phyloP scores from a whole-genome alignment of 2,888 invertebrate genomes.

The Aspidiotus destructor region DNA sequence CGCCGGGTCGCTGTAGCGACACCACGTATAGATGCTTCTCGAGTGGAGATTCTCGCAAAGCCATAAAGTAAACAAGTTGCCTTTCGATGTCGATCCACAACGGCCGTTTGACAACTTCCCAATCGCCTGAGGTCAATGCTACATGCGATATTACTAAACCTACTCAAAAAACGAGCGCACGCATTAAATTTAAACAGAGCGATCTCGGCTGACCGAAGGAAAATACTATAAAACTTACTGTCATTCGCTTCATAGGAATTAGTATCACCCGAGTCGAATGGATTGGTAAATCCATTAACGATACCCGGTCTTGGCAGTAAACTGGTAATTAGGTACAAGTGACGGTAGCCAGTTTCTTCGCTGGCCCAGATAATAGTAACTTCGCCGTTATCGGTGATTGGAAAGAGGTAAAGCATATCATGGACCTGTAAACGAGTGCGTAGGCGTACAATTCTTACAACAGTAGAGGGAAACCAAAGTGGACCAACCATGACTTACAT shows the following conservation, averaged over 20 bases:
- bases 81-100: conserved; percentile 76
- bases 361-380: conserved; percentile 81
- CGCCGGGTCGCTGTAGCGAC: conserved; percentile 59
- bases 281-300: conserved; percentile 28
- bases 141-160: conserved; percentile 48
- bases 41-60: conserved; percentile 77
- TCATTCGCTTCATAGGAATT: conserved; percentile 27
- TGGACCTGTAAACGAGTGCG: conserved; percentile 48
- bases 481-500: conserved; percentile 48
- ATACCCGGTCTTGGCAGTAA: conserved; percentile 41
- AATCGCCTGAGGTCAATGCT: conserved; percentile 78
- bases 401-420: conserved; percentile 76
- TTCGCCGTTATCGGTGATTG: conserved; percentile 42
- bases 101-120: conserved; percentile 78
- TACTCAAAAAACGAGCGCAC: not conserved
- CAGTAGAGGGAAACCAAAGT: too few relatives aligned
- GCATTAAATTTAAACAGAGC: not conserved
- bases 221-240: conserved; percentile 12
- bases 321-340: conserved; percentile 71
- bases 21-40: conserved; percentile 88
- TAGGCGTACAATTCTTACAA: not conserved
- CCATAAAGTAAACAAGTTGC: conserved; percentile 81
- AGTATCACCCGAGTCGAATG: conserved; percentile 34
- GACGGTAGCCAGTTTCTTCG: conserved; percentile 81
- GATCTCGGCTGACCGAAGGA: not conserved